Evolutionary conservation across 2,113 vertebrate species (phyloP).

Genomic region (Nettapus auritus): DNA sequence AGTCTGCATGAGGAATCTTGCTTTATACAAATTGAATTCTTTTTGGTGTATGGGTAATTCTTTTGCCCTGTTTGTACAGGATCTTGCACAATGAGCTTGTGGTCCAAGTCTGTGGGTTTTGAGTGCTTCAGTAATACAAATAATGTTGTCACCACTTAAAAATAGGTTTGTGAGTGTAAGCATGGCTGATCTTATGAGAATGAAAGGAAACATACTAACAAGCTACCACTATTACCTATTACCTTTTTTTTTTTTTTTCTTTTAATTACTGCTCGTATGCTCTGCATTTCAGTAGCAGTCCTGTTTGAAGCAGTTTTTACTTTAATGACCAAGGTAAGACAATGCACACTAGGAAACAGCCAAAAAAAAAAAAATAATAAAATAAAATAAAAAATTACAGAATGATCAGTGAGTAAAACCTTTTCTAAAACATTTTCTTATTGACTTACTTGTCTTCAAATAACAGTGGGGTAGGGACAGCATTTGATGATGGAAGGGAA

Average conservation of each 20-base stretch:
- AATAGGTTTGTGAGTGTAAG: conserved; percentile 8
- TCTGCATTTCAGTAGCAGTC: background rate
- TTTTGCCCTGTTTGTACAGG: conserved; percentile 7
- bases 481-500: background rate
- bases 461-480: background rate
- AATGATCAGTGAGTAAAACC: background rate
- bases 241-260: background rate
- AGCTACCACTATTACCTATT: background rate
- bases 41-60: conserved; percentile 1
- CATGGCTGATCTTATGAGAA: conserved; percentile 8
- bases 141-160: conserved; percentile 48
- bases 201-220: background rate
- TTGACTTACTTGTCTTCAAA: background rate
- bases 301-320: background rate
- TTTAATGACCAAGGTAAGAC: background rate
- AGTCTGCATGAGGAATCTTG: background rate
- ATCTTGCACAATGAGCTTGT: conserved; percentile 45
- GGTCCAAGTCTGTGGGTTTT: conserved; percentile 23
- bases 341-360: background rate
- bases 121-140: conserved; percentile 27
- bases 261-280: background rate
- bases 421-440: background rate
- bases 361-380: background rate
- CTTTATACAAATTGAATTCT: conserved; percentile 26
- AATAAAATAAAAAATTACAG: background rate